Evolutionary conservation across 2,797 vertebrate genomes (phyloP).

Genomic region (Emys orbicularis): DNA sequence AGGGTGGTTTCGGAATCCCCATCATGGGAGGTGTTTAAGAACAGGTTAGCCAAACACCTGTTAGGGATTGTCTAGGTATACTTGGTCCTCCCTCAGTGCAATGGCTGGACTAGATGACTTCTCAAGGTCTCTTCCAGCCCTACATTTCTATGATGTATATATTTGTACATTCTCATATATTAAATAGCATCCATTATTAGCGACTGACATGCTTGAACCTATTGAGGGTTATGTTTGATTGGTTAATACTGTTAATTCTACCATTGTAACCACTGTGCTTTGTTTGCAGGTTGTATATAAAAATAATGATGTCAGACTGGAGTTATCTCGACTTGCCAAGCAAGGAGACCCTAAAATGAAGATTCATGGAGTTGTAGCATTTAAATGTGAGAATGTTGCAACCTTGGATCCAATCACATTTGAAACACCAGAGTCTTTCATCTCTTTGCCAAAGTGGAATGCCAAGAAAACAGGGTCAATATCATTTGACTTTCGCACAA

Average conservation of each 20-base stretch:
- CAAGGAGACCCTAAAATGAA: constrained; percentile 97
- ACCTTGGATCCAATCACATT: constrained; percentile 98
- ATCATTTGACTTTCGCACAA: constrained; percentile 98
- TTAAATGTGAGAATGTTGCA: constrained; percentile 98
- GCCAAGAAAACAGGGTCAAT: constrained; percentile 98
- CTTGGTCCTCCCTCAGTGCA: neutral
- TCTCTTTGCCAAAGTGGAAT: constrained; percentile 97
- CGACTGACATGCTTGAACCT: neutral
- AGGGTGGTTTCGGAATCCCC: neutral
- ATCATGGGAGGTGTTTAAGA: neutral
- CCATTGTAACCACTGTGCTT: constrained; percentile 52
- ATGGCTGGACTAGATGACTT: too few species aligned
- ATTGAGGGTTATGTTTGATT: neutral
- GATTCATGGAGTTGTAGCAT: constrained; percentile 94
- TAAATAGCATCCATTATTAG: neutral
- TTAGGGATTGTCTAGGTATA: neutral
- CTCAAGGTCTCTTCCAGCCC: neutral
- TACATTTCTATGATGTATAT: neutral
- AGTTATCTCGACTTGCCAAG: constrained; percentile 94
- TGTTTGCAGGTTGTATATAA: constrained; percentile 95
- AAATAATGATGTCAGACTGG: constrained; percentile 97
- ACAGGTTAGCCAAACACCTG: neutral
- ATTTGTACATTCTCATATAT: neutral
- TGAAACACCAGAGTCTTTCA: constrained; percentile 96
- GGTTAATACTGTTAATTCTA: neutral